These are phyloP conservation scores for Elachura formosa DNA, from an alignment of 2,113 vertebrate species.

Conservation along the genomic window DNA sequence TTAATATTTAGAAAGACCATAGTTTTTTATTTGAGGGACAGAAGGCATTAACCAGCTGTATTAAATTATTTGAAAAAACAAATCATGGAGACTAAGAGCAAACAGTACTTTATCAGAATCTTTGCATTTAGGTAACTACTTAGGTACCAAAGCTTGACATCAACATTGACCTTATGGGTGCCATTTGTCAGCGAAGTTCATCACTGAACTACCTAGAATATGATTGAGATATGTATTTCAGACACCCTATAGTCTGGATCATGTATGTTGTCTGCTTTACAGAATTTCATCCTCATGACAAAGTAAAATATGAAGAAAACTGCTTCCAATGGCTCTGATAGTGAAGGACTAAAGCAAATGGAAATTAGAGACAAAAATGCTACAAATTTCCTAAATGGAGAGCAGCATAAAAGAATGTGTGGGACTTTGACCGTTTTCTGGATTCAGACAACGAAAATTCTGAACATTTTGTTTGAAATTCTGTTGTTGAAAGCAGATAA, in stretches of 20 bases:
- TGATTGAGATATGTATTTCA: background rate
- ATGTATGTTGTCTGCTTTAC: background rate
- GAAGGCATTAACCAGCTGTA: background rate
- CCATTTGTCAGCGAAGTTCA: background rate
- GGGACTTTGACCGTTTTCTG: background rate
- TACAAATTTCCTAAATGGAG: background rate
- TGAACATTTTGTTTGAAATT: background rate
- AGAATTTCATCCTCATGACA: background rate
- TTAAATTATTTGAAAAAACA: background rate
- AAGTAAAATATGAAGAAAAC: background rate
- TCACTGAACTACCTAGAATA: background rate
- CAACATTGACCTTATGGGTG: background rate
- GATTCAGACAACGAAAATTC: background rate
- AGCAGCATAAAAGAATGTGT: background rate
- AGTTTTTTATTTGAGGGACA: background rate
- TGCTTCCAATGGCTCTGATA: background rate
- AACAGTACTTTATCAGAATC: background rate
- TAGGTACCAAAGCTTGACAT: background rate
- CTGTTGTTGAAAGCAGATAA: background rate
- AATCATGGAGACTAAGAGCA: background rate
- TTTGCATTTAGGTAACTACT: background rate
- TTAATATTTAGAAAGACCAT: background rate
- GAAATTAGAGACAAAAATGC: background rate
- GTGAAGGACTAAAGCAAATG: background rate
- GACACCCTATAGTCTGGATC: background rate